phyloP scores from a whole-genome alignment of 2,888 invertebrate genomes.

The Leptodirus hochenwartii region DNA sequence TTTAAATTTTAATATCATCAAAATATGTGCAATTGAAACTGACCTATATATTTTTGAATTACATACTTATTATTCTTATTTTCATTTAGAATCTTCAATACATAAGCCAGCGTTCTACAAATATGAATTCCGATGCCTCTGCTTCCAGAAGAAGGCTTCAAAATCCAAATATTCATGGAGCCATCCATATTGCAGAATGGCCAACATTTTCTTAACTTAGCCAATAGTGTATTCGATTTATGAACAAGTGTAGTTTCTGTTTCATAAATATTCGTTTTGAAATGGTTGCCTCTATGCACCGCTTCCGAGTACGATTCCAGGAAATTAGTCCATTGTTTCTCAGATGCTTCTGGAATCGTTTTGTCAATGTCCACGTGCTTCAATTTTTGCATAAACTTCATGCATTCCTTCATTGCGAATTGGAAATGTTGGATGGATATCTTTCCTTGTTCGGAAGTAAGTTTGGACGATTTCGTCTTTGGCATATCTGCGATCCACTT shows the following conservation, averaged over 20 bases:
- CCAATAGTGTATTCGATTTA: constrained; percentile 36
- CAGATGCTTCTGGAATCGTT: constrained; percentile 21
- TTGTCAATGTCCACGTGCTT: constrained; percentile 48
- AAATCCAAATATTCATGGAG: constrained; percentile 70
- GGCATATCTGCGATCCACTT: constrained; percentile 35
- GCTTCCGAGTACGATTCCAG: constrained; percentile 45
- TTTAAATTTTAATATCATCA: constrained; percentile 3
- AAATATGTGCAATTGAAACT: constrained; percentile 10
- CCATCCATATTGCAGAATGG: constrained; percentile 58
- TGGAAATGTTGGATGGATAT: constrained; percentile 38
- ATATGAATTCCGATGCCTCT: constrained; percentile 71
- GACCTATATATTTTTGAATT: constrained; percentile 83
- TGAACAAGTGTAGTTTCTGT: constrained; percentile 20
- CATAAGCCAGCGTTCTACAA: constrained; percentile 54
- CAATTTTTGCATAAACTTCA: constrained; percentile 38
- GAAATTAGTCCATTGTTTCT: constrained; percentile 49
- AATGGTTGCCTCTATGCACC: constrained; percentile 36
- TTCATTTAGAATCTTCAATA: constrained; percentile 40
- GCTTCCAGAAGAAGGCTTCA: constrained; percentile 70
- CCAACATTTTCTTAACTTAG: constrained; percentile 36
- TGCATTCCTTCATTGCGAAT: constrained; percentile 53
- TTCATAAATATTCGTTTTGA: constrained; percentile 18
- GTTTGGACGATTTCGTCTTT: constrained; percentile 16
- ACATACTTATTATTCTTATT: constrained; percentile 48
- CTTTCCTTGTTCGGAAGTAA: constrained; percentile 33